Conservation (phyloP, 1,140 invertebrate species). For the Papilio helenus region DNA sequence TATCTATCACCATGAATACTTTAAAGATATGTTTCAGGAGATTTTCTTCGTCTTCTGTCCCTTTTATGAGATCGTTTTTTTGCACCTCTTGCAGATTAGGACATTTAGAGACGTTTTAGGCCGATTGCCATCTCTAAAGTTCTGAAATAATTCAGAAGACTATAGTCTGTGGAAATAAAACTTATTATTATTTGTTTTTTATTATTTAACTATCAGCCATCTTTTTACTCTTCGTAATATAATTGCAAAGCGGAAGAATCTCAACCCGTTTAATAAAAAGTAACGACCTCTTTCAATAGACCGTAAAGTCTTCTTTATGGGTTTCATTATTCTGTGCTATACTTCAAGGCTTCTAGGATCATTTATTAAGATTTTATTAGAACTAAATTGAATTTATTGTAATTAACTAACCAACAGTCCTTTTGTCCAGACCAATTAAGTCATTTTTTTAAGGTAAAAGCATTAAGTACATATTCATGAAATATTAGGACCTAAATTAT, state of each 20-base stretch:
- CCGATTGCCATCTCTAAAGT: too few species aligned
- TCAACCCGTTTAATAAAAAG: constrained; percentile 4
- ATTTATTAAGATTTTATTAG: background rate
- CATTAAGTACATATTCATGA: too few species aligned
- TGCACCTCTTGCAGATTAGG: too few species aligned
- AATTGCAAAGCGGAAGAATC: background rate
- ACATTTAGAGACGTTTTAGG: background rate
- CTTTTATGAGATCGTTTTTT: background rate
- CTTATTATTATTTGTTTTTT: too few species aligned
- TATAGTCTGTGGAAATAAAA: too few species aligned
- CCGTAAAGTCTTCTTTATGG: background rate
- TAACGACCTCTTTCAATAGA: background rate
- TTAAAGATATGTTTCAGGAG: background rate
- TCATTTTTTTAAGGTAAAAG: too few species aligned
- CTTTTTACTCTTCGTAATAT: background rate
- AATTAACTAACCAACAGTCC: background rate
- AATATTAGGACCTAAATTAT: too few species aligned
- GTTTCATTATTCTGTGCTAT: background rate
- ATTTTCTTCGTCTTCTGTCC: background rate
- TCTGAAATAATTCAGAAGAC: too few species aligned
- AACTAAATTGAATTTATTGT: background rate
- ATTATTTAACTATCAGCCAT: background rate
- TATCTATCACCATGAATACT: background rate
- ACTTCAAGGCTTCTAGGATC: background rate
- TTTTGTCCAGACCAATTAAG: background rate